phyloP scores from a whole-genome alignment of 2,113 vertebrate species.

The Psammodynastes pulverulentus region DNA sequence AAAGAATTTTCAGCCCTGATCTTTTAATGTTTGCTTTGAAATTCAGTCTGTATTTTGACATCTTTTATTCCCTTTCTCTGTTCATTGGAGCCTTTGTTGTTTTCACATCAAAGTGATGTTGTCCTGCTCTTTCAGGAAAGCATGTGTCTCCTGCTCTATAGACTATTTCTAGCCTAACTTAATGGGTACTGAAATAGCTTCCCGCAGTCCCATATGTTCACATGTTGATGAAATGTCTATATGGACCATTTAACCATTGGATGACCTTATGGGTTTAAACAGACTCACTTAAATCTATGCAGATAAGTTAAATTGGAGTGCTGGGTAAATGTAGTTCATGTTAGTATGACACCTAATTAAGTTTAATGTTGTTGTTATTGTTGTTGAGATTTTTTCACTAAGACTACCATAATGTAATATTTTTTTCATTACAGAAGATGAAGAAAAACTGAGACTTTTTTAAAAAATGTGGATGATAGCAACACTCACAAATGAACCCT shows the following conservation, averaged over 20 bases:
- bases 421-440: background rate
- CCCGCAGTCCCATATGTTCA: rapidly evolving
- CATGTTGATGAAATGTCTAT: background rate
- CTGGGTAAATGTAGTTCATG: background rate
- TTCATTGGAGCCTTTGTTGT: constrained; percentile 48
- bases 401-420: background rate
- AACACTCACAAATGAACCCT: background rate
- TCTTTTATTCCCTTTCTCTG: constrained; percentile 38
- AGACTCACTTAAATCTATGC: rapidly evolving
- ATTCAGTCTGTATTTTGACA: constrained; percentile 34
- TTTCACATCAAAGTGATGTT: constrained; percentile 53
- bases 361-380: background rate
- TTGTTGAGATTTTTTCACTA: background rate
- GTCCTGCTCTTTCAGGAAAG: background rate
- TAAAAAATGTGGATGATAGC: background rate
- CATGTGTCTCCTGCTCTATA: rapidly evolving
- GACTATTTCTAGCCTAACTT: rapidly evolving
- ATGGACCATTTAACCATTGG: rapidly evolving
- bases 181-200: rapidly evolving
- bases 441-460: background rate
- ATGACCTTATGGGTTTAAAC: rapidly evolving
- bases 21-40: constrained; percentile 49
- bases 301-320: background rate
- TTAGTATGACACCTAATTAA: background rate
- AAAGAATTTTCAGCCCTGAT: constrained; percentile 50